Conservation (phyloP, 2,113 vertebrate genomes). For the Misgurnus mizolepis region DNA sequence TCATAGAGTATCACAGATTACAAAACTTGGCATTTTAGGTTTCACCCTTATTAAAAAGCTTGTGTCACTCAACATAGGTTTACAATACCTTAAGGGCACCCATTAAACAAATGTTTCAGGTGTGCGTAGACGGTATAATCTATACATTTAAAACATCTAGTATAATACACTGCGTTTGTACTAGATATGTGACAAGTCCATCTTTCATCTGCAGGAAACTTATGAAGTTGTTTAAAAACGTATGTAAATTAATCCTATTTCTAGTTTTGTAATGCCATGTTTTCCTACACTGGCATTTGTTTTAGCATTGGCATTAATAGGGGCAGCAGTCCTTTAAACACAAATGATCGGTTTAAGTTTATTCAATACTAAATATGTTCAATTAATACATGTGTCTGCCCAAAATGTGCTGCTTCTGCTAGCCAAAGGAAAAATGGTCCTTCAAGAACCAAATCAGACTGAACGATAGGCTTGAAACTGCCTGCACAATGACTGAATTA, state of each 20-base stretch:
- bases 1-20: background rate
- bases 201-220: background rate
- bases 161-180: background rate
- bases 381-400: background rate
- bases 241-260: too few relatives aligned
- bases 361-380: background rate
- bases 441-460: conserved; percentile 14
- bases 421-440: conserved; percentile 1
- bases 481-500: background rate
- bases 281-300: background rate
- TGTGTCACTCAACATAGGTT: too few relatives aligned
- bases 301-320: too few relatives aligned
- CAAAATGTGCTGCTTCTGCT: conserved; percentile 10
- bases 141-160: background rate
- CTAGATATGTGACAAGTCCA: background rate
- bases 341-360: background rate
- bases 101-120: background rate
- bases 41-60: background rate
- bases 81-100: background rate
- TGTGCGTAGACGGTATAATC: background rate
- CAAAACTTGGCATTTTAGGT: background rate
- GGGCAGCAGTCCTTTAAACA: background rate
- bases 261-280: background rate
- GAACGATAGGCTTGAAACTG: background rate
- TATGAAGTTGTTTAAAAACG: too few relatives aligned